phyloP scores from a whole-genome alignment of 1,140 invertebrate genomes.

The Drosophila oshimai region DNA sequence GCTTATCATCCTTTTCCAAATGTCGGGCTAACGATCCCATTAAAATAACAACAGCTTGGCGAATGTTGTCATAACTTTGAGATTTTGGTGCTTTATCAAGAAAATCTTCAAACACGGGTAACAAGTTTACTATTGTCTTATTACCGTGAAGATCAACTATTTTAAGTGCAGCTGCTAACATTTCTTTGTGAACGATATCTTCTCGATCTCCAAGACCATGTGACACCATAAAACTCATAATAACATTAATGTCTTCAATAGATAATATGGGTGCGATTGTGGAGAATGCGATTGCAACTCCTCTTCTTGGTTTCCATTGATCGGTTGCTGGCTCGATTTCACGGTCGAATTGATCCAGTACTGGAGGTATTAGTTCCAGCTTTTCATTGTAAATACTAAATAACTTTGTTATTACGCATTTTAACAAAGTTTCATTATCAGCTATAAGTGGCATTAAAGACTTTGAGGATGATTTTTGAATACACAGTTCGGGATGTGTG shows the following conservation, averaged over 20 bases:
- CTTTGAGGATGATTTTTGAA: constrained; percentile 90
- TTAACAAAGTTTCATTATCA: constrained; percentile 84
- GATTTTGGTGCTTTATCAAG: constrained; percentile 95
- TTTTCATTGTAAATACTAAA: constrained; percentile 91
- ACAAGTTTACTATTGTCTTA: constrained; percentile 88
- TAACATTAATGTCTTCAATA: constrained; percentile 86
- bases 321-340: constrained; percentile 91
- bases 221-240: constrained; percentile 94
- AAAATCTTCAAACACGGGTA: constrained; percentile 95
- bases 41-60: constrained; percentile 97
- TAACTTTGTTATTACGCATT: constrained; percentile 86
- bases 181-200: constrained; percentile 91
- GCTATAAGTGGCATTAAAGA: constrained; percentile 89
- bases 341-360: constrained; percentile 95
- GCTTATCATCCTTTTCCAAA: constrained; percentile 93
- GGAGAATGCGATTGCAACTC: constrained; percentile 91
- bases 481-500: constrained; percentile 89
- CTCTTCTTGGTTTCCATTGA: constrained; percentile 93
- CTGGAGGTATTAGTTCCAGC: constrained; percentile 90
- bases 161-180: constrained; percentile 96
- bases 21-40: constrained; percentile 98
- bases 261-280: constrained; percentile 87
- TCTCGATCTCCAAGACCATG: constrained; percentile 93
- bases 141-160: constrained; percentile 96
- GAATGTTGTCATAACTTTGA: constrained; percentile 94